phyloP scores from a whole-genome alignment of 2,797 vertebrate genomes.

The Mareca strepera region DNA sequence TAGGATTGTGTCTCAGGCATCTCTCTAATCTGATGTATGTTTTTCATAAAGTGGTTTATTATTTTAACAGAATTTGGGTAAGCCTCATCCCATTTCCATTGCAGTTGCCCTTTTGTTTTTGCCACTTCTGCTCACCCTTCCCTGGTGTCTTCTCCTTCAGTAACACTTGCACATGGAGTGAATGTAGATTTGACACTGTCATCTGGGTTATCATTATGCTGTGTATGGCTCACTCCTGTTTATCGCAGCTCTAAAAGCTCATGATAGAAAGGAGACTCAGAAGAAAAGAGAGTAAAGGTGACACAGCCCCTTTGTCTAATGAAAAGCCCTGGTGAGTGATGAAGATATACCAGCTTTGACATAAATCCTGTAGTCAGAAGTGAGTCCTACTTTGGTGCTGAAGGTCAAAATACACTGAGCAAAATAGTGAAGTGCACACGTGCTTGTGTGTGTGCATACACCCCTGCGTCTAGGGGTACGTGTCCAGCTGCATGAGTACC shows the following conservation, averaged over 20 bases:
- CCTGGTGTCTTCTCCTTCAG: neutral
- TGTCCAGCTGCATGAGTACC: fast-evolving
- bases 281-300: neutral
- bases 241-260: neutral
- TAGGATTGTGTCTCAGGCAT: neutral
- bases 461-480: fast-evolving
- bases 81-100: neutral
- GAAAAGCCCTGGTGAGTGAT: neutral
- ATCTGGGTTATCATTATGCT: neutral
- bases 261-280: neutral
- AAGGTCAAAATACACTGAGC: fast-evolving
- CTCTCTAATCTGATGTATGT: neutral
- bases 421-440: neutral
- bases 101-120: neutral
- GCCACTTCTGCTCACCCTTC: neutral
- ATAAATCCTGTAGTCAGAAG: neutral
- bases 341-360: neutral
- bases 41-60: neutral
- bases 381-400: neutral
- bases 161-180: neutral
- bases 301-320: neutral
- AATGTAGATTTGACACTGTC: conserved; percentile 3
- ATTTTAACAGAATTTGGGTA: neutral
- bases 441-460: fast-evolving
- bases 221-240: neutral